Conservation (phyloP, 2,797 vertebrate genomes). For the Takifugu rubripes region DNA sequence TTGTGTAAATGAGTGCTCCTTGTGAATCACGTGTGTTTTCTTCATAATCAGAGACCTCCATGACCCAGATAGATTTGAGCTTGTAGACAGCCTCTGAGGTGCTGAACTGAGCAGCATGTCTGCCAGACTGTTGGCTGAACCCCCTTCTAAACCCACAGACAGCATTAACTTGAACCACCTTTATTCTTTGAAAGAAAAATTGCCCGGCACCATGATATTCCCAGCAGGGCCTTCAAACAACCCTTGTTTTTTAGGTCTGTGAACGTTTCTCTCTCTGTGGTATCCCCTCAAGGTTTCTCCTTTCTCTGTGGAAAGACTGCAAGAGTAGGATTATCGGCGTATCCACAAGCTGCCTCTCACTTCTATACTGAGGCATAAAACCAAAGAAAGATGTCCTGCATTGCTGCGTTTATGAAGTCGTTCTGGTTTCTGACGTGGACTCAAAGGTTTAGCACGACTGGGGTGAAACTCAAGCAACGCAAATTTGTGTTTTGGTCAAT, state of each 20-base stretch:
- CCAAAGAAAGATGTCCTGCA: constrained; percentile 51
- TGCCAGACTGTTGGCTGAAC: constrained; percentile 70
- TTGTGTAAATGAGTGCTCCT: constrained; percentile 58
- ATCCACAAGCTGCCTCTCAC: constrained; percentile 58
- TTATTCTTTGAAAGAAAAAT: constrained; percentile 77
- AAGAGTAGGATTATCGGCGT: constrained; percentile 63
- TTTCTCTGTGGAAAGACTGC: constrained; percentile 65
- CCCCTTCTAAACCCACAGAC: constrained; percentile 70
- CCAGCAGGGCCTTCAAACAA: constrained; percentile 78
- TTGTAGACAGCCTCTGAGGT: constrained; percentile 68
- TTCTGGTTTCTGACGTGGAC: constrained; percentile 38
- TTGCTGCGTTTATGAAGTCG: constrained; percentile 44
- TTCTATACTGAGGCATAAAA: constrained; percentile 63
- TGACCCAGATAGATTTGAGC: constrained; percentile 63
- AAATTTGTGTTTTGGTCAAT: constrained; percentile 20
- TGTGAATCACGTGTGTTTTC: constrained; percentile 52
- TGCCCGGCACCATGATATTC: constrained; percentile 77
- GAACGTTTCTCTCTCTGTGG: constrained; percentile 73
- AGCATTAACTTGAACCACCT: constrained; percentile 75
- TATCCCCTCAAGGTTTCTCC: constrained; percentile 73
- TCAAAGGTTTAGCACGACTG: constrained; percentile 49
- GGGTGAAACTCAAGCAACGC: constrained; percentile 36
- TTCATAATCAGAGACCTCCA: constrained; percentile 66
- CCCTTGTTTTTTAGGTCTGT: constrained; percentile 71
- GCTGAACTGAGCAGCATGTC: constrained; percentile 68